Base-by-base conservation (phyloP, 2,113 vertebrate genomes). In the Burhinus oedicnemus region DNA sequence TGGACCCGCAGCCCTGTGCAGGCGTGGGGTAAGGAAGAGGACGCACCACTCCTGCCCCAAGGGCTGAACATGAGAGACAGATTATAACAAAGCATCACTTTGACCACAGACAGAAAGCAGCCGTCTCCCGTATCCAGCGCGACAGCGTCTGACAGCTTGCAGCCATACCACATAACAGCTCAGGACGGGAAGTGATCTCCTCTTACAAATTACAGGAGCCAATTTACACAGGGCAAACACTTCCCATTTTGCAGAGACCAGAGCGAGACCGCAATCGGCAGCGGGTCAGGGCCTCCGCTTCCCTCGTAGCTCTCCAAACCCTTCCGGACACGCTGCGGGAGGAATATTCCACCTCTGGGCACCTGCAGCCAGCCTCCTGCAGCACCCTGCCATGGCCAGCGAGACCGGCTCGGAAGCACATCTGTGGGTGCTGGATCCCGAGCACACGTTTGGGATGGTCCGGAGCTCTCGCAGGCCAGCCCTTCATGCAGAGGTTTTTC, bases 351-450 rank as follows among this genome's bases (percentile, higher is more conserved):
- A 44, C 7, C 45, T 36, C 62, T 7, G 6, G 60, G 82, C 69
- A 40, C 38, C 83, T 8, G 3, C 45, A 2, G 86, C n/a, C 8
- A 0, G 58, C 20, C 60, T 76, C n/a, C 22, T 54, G 0, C 62
- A 22, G 60, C 81, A 89, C n/a, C 91, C 93, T 45, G 81, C 69
- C 8, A 2, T 11, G 16, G 58, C 29, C 68, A 20, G 44, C 21
- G 0, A 9, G 44, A 22, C 36, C 2, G 2, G 22, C 75, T 36
- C 0, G 1, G 69, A n/a, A 22, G 60, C 79, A 13, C 1, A 0
- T 30, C 72, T 23, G 70, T 22, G 71, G 71, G 40, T 61, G 79
- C 83, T 5, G 8, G 23, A 40, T 49, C 78, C 54, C 1, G 0
- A 69, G 55, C 21, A 4, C 2, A 0, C 0, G 0, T 13, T 30